Conservation (phyloP, 2,113 vertebrate genomes). For the Harpagus bidentatus region DNA sequence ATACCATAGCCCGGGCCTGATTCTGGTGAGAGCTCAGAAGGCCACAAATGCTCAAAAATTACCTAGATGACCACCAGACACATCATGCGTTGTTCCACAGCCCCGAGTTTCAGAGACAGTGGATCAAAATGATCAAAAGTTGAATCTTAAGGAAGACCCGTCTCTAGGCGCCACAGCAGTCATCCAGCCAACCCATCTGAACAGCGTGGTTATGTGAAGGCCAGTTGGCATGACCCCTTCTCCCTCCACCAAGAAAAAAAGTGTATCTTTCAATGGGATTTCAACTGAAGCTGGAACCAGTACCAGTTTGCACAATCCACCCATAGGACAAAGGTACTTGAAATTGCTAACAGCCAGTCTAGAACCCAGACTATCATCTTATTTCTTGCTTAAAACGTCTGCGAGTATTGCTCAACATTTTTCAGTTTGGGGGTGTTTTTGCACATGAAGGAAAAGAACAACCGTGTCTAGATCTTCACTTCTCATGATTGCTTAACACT, state of each 20-base stretch:
- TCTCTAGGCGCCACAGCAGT: background rate
- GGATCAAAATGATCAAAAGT: background rate
- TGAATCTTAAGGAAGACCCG: background rate
- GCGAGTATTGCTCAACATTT: background rate
- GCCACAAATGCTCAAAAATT: background rate
- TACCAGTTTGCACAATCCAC: background rate
- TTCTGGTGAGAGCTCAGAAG: background rate
- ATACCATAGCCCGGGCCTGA: no score
- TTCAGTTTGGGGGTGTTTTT: background rate
- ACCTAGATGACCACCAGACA: background rate
- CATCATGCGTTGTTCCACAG: background rate
- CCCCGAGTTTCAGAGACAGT: background rate
- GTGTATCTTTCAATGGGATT: background rate
- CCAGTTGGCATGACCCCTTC: background rate
- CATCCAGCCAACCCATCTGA: background rate
- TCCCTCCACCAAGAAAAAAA: background rate
- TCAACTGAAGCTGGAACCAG: background rate
- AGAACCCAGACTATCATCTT: background rate
- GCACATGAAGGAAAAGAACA: background rate
- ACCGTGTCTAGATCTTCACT: background rate
- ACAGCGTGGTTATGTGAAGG: rapidly evolving
- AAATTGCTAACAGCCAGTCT: background rate
- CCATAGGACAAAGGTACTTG: background rate
- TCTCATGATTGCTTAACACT: background rate
- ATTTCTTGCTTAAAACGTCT: background rate